Percentiles rank a stretch among this genome's conserved stretches.
phyloP scores from a whole-genome alignment of 2,113 vertebrate species.

The Gnathonemus longibarbis region DNA sequence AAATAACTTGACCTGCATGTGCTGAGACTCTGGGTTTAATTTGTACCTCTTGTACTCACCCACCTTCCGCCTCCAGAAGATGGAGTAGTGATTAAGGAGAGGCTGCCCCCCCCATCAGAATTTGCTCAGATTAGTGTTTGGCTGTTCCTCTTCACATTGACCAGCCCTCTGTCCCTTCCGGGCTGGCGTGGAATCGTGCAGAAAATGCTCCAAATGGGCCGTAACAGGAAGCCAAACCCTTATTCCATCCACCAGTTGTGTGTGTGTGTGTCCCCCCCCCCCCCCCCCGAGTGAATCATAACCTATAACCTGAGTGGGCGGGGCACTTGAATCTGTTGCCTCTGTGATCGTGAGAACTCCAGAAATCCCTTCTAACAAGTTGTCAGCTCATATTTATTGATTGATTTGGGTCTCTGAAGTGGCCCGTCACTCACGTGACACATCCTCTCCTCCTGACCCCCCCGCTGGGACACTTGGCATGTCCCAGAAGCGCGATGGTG shows the following conservation, averaged over 20 bases:
- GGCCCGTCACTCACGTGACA: neutral
- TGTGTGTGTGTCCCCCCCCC: neutral
- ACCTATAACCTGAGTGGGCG: neutral
- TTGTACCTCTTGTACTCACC: neutral
- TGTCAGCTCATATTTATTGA: neutral
- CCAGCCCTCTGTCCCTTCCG: neutral
- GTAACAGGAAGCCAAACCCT: neutral
- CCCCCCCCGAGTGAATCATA: neutral
- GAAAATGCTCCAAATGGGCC: neutral
- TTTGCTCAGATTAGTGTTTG: slow-evolving; percentile 32
- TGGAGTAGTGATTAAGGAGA: slow-evolving; percentile 39
- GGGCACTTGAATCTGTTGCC: neutral
- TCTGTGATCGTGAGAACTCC: neutral
- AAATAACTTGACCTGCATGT: neutral
- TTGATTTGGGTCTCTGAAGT: neutral
- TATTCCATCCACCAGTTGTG: neutral
- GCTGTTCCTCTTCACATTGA: neutral
- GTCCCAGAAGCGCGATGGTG: neutral
- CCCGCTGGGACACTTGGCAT: neutral
- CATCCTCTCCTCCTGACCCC: neutral
- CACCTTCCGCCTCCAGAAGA: slow-evolving; percentile 15
- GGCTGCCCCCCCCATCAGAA: slow-evolving; percentile 6
- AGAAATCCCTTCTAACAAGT: neutral
- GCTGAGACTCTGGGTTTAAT: neutral
- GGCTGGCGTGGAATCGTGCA: neutral